Evolutionary conservation across 2,888 invertebrate species (phyloP).

Genomic region (Ichneumoninae sp.): DNA sequence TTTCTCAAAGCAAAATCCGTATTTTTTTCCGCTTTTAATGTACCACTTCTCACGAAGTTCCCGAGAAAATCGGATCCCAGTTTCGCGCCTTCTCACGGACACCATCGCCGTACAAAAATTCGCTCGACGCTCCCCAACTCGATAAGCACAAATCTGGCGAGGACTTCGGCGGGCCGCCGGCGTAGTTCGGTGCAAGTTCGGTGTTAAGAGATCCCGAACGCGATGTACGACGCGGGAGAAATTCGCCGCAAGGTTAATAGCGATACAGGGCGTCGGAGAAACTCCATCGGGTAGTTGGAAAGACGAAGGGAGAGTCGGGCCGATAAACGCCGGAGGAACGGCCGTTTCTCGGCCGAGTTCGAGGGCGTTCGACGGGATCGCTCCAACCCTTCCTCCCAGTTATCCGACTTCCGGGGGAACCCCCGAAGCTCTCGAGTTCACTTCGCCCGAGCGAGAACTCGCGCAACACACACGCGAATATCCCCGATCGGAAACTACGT

Average conservation of each 20-base stretch:
- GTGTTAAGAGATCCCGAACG: slow-evolving; percentile 22
- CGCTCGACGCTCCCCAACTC: neutral
- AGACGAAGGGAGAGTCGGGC: slow-evolving; percentile 5
- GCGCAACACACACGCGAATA: neutral
- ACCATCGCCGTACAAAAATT: neutral
- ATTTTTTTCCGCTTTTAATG: too few relatives aligned
- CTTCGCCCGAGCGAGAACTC: slow-evolving; percentile 14
- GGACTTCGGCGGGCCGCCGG: neutral
- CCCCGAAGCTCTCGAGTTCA: neutral
- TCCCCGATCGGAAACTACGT: neutral
- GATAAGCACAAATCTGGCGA: slow-evolving; percentile 19
- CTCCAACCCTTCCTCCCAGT: slow-evolving; percentile 15
- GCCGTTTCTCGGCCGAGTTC: neutral
- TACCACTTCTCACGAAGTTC: too few relatives aligned
- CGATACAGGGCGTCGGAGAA: neutral
- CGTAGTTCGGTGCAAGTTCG: slow-evolving; percentile 7
- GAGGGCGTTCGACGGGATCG: neutral
- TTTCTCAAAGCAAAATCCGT: too few relatives aligned
- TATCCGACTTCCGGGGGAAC: slow-evolving; percentile 19
- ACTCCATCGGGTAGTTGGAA: neutral
- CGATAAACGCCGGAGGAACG: slow-evolving; percentile 34
- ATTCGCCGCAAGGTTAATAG: slow-evolving; percentile 11
- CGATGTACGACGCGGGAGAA: neutral
- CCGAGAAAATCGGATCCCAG: too few relatives aligned
- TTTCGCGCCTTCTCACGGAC: neutral